Percentiles rank a stretch among this genome's conserved stretches.
These are phyloP conservation scores for Stomatorhinus walkeri DNA, from an alignment of 2,797 vertebrate genomes.

Conservation along the genomic window DNA sequence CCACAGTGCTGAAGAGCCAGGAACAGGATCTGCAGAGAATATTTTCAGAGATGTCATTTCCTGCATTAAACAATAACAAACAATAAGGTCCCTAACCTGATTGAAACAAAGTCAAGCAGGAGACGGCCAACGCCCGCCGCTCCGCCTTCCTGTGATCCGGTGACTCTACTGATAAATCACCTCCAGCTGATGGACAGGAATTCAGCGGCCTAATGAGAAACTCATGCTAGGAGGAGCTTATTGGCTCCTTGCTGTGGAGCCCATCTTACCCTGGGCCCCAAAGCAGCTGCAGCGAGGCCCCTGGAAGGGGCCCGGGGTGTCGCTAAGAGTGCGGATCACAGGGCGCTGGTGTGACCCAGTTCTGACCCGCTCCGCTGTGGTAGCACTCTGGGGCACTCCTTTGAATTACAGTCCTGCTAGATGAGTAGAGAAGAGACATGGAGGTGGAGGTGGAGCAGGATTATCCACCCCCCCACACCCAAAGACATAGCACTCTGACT, in stretches of 20 bases:
- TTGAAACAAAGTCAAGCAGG: constrained; percentile 61
- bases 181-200: constrained; percentile 67
- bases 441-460: constrained; percentile 54
- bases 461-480: constrained; percentile 49
- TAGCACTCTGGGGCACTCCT: neutral
- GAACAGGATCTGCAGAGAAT: neutral
- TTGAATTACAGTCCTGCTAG: neutral
- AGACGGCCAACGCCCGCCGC: constrained; percentile 37
- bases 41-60: neutral
- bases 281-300: constrained; percentile 34
- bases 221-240: constrained; percentile 62
- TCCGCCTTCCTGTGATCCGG: constrained; percentile 74
- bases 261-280: constrained; percentile 46
- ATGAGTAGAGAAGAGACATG: constrained; percentile 21
- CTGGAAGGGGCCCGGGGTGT: constrained; percentile 18
- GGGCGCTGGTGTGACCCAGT: neutral
- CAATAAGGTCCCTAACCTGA: constrained; percentile 22
- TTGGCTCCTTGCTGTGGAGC: constrained; percentile 38
- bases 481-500: constrained; percentile 42
- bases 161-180: constrained; percentile 75
- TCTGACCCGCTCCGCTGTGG: neutral
- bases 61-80: constrained; percentile 2
- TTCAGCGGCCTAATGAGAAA: constrained; percentile 84
- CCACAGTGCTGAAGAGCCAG: neutral
- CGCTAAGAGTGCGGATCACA: neutral